Evolutionary conservation across 2,888 invertebrate genomes (phyloP).

Genomic region (Netelia melanura): DNA sequence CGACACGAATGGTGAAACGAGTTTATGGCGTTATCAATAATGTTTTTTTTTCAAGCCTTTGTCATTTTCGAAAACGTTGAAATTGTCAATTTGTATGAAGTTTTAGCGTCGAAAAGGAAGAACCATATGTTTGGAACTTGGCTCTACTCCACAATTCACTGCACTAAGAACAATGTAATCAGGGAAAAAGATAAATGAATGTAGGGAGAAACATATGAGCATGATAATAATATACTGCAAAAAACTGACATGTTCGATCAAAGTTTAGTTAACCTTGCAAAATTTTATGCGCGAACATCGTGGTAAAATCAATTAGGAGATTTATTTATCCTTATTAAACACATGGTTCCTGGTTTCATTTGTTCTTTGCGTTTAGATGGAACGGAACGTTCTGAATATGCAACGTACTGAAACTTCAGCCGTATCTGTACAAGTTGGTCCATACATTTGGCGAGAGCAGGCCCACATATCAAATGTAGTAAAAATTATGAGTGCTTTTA

Average conservation of each 20-base stretch:
- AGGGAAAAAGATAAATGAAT: constrained; percentile 25
- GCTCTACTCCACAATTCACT: no score
- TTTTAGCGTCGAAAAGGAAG: background rate
- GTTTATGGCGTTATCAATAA: background rate
- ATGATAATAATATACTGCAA: background rate
- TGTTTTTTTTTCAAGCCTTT: background rate
- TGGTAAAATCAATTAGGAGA: background rate
- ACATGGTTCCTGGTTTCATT: constrained; percentile 60
- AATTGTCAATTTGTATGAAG: background rate
- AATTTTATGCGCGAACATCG: background rate
- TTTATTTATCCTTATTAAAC: background rate
- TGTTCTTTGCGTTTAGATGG: constrained; percentile 50
- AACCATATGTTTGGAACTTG: background rate
- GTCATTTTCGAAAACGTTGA: constrained; percentile 10
- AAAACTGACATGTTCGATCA: constrained; percentile 8
- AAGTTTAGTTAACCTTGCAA: constrained; percentile 24
- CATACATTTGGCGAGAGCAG: constrained; percentile 36
- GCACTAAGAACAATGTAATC: background rate
- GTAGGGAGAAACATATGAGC: constrained; percentile 43
- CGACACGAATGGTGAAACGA: background rate
- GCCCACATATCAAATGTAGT: background rate
- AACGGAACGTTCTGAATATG: constrained; percentile 54
- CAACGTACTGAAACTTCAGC: constrained; percentile 34
- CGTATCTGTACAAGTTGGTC: constrained; percentile 28
- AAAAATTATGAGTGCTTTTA: background rate